phyloP scores from a whole-genome alignment of 2,113 vertebrate species.

The Labrus mixtus region DNA sequence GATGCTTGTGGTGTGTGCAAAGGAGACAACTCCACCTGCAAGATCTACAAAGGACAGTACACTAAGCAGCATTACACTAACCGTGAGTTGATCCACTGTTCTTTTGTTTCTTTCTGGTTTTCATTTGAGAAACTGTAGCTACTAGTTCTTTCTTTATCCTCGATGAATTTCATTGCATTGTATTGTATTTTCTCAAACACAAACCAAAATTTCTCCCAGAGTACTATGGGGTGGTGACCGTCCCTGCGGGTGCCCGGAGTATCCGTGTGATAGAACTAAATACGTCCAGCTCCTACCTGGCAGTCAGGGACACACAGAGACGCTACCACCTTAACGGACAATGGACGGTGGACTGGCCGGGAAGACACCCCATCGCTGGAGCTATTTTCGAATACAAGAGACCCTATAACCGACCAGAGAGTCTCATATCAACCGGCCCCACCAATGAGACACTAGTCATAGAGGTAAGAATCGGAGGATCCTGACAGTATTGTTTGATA shows the following conservation, averaged over 20 bases:
- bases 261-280: conserved; percentile 87
- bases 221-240: conserved; percentile 86
- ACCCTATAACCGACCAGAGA: conserved; percentile 87
- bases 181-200: too few species aligned
- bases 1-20: conserved; percentile 90
- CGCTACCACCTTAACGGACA: conserved; percentile 89
- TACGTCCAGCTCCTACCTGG: conserved; percentile 88
- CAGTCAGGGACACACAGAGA: conserved; percentile 83
- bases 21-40: conserved; percentile 90
- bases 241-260: conserved; percentile 88
- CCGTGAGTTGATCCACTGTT: conserved; percentile 76
- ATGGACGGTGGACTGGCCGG: conserved; percentile 91
- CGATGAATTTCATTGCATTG: too few species aligned
- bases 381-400: conserved; percentile 88
- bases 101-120: too few species aligned
- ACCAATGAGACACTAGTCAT: conserved; percentile 90
- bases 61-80: conserved; percentile 86
- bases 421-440: conserved; percentile 85
- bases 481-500: neutral
- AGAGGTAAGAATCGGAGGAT: conserved; percentile 80
- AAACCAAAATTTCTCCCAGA: conserved; percentile 73
- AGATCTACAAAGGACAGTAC: conserved; percentile 86
- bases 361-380: conserved; percentile 87
- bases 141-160: neutral
- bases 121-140: neutral